phyloP scores from a whole-genome alignment of 2,797 vertebrate species.

The Melanotaenia boesemani region DNA sequence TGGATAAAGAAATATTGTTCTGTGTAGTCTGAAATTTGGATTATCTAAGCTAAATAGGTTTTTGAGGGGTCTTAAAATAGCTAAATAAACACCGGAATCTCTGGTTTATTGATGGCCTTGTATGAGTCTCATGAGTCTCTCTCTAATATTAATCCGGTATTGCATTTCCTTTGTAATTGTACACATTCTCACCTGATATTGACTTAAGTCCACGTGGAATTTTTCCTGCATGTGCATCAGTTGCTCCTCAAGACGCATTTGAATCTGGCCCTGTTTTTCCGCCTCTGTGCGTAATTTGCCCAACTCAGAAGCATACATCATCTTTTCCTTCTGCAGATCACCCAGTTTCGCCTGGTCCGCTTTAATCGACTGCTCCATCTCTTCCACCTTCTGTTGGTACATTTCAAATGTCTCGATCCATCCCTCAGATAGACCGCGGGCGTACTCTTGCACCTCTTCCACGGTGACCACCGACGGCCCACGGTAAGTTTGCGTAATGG shows the following conservation, averaged over 20 bases:
- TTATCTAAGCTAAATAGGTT: not conserved
- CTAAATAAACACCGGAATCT: not conserved
- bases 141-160: not conserved
- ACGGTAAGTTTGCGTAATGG: constrained; percentile 67
- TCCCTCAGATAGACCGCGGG: constrained; percentile 84
- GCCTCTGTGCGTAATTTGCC: constrained; percentile 83
- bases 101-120: not conserved
- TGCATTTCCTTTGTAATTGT: not conserved
- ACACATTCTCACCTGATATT: constrained; percentile 87
- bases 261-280: constrained; percentile 83
- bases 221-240: constrained; percentile 85
- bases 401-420: constrained; percentile 87
- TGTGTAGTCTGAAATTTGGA: not conserved
- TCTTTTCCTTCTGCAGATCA: constrained; percentile 86
- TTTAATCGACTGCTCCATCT: constrained; percentile 85
- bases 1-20: not conserved
- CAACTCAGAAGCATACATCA: constrained; percentile 82
- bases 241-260: constrained; percentile 85
- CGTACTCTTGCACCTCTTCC: constrained; percentile 86
- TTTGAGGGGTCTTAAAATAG: not conserved
- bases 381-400: constrained; percentile 88
- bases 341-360: constrained; percentile 80
- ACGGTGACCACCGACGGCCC: constrained; percentile 70
- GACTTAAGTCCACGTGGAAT: constrained; percentile 78
- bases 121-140: not conserved